A percentile compares a stretch with the other conserved stretches of the same genome.
phyloP scores from a whole-genome alignment of 2,888 invertebrate genomes.

The Tenodera sinensis region DNA sequence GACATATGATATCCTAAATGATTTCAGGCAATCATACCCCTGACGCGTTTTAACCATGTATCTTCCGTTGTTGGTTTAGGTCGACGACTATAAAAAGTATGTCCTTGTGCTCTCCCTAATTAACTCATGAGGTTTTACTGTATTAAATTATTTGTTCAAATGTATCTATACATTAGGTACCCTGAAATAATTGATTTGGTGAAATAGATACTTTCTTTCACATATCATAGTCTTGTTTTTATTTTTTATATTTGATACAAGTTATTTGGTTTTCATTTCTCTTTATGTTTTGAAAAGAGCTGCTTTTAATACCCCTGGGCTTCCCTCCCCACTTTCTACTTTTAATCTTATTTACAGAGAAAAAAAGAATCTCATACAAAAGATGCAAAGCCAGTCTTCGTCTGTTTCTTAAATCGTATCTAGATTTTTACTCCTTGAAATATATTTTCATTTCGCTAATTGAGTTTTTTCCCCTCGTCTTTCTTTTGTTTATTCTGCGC shows the following conservation, averaged over 20 bases:
- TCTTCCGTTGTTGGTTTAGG: too few species aligned
- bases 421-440: neutral
- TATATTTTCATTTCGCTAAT: constrained; percentile 1
- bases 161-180: too few species aligned
- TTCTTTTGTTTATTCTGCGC: neutral
- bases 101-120: too few species aligned
- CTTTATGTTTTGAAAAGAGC: neutral
- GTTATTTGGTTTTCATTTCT: neutral
- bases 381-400: neutral
- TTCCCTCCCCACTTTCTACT: neutral
- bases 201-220: too few species aligned
- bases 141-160: too few species aligned
- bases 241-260: neutral
- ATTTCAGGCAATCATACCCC: too few species aligned
- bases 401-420: neutral
- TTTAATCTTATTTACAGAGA: neutral
- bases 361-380: neutral
- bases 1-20: too few species aligned
- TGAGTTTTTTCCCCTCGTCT: neutral
- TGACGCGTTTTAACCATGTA: too few species aligned
- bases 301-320: neutral
- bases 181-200: too few species aligned
- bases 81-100: too few species aligned
- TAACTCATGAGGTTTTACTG: too few species aligned
- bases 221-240: neutral